Percentiles rank a stretch among this genome's conserved stretches.
Conservation (phyloP, 2,113 vertebrate species). For the Ophthalmolycus amberensis region DNA sequence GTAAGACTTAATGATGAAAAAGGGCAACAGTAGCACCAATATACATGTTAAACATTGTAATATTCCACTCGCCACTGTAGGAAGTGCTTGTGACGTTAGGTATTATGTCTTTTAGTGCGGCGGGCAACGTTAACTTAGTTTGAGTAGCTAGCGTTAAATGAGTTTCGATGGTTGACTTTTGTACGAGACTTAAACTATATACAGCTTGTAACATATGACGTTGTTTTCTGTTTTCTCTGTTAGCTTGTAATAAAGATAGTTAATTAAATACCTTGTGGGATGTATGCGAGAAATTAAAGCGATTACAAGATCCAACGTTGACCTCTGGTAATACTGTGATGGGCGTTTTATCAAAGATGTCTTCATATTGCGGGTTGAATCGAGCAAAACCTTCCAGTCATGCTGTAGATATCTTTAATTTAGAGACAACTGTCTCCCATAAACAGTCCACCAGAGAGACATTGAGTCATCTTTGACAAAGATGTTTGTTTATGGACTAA, state of each 20-base stretch:
- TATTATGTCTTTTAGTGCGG: background rate
- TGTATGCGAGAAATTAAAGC: background rate
- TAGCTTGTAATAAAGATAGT: background rate
- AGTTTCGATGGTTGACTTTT: background rate
- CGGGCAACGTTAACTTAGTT: background rate
- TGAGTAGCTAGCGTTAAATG: background rate
- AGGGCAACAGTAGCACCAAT: no score
- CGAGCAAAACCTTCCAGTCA: background rate
- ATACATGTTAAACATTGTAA: background rate
- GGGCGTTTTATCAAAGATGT: background rate
- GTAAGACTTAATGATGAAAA: background rate
- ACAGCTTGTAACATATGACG: background rate
- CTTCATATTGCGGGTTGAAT: background rate
- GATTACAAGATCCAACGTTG: background rate
- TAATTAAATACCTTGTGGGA: background rate
- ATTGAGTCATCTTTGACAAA: background rate
- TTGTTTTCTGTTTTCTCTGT: no score
- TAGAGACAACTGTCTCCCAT: background rate
- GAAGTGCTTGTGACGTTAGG: no score
- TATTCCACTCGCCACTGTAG: no score
- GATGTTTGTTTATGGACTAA: background rate
- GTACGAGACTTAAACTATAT: background rate
- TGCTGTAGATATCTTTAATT: background rate
- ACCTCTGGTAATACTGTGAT: background rate
- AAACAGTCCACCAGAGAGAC: background rate